Conservation (phyloP, 2,888 invertebrate species). For the Chirona hameri region DNA sequence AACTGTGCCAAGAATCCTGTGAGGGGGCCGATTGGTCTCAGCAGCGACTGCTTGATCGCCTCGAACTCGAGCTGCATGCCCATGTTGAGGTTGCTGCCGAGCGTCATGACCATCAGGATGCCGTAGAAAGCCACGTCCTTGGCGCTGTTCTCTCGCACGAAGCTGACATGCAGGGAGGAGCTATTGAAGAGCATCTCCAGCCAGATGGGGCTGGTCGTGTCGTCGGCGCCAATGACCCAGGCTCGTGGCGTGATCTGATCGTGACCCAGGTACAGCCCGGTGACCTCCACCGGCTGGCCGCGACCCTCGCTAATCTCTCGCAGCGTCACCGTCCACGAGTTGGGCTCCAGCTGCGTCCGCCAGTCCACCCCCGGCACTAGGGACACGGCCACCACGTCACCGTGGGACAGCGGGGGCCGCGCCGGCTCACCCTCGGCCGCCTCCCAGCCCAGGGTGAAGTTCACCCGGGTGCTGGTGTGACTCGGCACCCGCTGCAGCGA, state of each 20-base stretch:
- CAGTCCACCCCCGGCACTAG: not conserved
- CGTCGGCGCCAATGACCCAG: not conserved
- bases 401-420: not conserved
- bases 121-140: constrained; percentile 43
- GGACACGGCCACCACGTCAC: not conserved
- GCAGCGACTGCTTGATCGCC: constrained; percentile 47
- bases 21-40: constrained; percentile 51
- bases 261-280: constrained; percentile 33
- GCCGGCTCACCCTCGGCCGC: not conserved
- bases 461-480: not conserved
- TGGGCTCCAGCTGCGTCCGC: not conserved
- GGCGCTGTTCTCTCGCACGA: not conserved
- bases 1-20: constrained; percentile 54
- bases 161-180: not conserved
- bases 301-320: not conserved
- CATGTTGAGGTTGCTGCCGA: constrained; percentile 49
- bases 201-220: not conserved
- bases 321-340: not conserved
- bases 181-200: not conserved
- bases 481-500: not conserved
- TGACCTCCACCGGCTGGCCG: constrained; percentile 37
- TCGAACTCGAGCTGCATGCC: constrained; percentile 49
- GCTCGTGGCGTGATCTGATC: not conserved
- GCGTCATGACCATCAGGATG: constrained; percentile 45
- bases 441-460: not conserved